Conservation (phyloP, 2,797 vertebrate species). For the Carapus acus region DNA sequence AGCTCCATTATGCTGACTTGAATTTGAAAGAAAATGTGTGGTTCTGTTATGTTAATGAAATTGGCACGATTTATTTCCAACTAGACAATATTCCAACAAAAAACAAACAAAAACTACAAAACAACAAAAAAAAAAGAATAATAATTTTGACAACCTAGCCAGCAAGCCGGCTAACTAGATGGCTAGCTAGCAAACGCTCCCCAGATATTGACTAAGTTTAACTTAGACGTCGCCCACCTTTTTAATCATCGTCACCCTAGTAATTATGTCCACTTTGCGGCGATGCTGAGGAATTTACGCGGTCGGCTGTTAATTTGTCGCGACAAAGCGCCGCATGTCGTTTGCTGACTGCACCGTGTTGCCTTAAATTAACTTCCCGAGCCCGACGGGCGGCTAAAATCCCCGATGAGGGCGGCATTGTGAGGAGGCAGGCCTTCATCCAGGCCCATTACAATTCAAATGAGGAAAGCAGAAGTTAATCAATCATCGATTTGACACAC, state of each 20-base stretch:
- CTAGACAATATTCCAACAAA: conserved; percentile 18
- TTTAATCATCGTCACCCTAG: conserved; percentile 65
- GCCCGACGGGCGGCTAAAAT: conserved; percentile 32
- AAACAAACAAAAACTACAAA: too few relatives aligned
- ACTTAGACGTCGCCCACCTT: conserved; percentile 58
- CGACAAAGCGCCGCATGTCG: conserved; percentile 53
- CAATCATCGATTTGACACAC: conserved; percentile 31
- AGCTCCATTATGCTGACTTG: too few relatives aligned
- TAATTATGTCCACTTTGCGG: conserved; percentile 67
- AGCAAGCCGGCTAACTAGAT: conserved; percentile 49
- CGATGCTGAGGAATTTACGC: conserved; percentile 67
- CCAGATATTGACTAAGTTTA: conserved; percentile 60
- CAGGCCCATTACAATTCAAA: conserved; percentile 33
- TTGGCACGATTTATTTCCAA: conserved; percentile 16
- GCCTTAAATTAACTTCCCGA: conserved; percentile 42
- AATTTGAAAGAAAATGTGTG: too few relatives aligned
- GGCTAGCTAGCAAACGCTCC: too few relatives aligned
- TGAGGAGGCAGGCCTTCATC: conserved; percentile 34
- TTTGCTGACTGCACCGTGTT: conserved; percentile 39
- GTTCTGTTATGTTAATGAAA: conserved; percentile 9
- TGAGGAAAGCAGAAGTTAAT: conserved; percentile 23
- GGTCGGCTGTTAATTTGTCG: conserved; percentile 60
- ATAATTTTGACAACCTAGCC: too few relatives aligned
- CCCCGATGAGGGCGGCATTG: conserved; percentile 37
- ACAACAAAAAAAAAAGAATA: too few relatives aligned